Evolutionary conservation across 2,888 invertebrate genomes (phyloP).

Genomic region (Chymomyza fuscimana): DNA sequence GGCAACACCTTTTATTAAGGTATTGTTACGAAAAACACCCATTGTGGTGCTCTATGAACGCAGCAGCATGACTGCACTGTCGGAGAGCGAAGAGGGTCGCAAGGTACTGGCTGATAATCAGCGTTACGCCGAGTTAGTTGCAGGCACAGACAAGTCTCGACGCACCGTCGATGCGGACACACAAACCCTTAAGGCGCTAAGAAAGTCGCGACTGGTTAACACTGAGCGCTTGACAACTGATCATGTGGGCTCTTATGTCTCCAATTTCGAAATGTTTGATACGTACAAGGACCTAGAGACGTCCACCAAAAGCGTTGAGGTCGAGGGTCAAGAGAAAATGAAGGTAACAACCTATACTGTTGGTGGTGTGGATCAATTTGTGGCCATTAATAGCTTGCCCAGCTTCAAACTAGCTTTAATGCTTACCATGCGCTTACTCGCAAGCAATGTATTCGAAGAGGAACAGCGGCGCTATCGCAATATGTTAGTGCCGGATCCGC

Average conservation of each 20-base stretch:
- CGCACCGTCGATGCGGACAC: slow-evolving; percentile 83
- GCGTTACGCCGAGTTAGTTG: slow-evolving; percentile 84
- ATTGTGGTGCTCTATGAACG: slow-evolving; percentile 84
- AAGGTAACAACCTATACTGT: slow-evolving; percentile 76
- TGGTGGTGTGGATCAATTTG: slow-evolving; percentile 71
- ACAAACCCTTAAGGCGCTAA: slow-evolving; percentile 84
- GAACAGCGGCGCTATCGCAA: slow-evolving; percentile 87
- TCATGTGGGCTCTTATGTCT: slow-evolving; percentile 84
- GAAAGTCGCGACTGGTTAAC: slow-evolving; percentile 84
- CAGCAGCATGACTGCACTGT: slow-evolving; percentile 83
- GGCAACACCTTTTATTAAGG: slow-evolving; percentile 82
- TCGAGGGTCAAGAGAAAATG: slow-evolving; percentile 80
- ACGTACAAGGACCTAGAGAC: slow-evolving; percentile 82
- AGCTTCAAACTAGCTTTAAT: slow-evolving; percentile 84
- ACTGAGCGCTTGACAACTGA: slow-evolving; percentile 81
- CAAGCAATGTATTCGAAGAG: slow-evolving; percentile 84
- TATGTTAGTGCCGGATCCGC: slow-evolving; percentile 83
- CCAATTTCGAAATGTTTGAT: slow-evolving; percentile 89
- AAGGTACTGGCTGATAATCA: slow-evolving; percentile 84
- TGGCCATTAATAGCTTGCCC: slow-evolving; percentile 56
- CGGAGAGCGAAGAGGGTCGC: slow-evolving; percentile 82
- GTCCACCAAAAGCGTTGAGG: slow-evolving; percentile 66
- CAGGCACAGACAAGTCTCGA: slow-evolving; percentile 85
- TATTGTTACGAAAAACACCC: slow-evolving; percentile 85
- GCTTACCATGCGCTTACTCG: slow-evolving; percentile 86